Evolutionary conservation across 2,113 vertebrate species (phyloP), one percentile per base, ranked within the genome.

Genomic region (Corydoras maculifer): DNA sequence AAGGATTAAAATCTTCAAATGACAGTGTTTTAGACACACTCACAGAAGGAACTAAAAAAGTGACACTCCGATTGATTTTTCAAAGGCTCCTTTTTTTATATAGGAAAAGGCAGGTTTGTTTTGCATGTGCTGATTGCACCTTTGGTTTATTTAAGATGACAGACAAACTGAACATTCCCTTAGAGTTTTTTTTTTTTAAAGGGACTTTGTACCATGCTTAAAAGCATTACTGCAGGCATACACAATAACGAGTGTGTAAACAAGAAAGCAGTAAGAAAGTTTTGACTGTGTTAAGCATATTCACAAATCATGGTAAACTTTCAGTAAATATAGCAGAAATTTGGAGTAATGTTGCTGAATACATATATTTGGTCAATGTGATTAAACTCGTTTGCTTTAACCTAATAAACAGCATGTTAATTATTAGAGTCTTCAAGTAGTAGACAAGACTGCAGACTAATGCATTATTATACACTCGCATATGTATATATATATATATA

Each of bases 1-100:
- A 88, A 84, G 88, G 88, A 92, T 91, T 79, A 86, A 81, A 84
- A 70, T 87, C 87, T 93, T 92, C 83, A 93, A 93, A 93, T 91
- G 76, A 85, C 86, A 87, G 75, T 84, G 78, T 86, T 87, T 84
- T 81, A 75, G n/a, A 62, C 66, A 64, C 70, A 65, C 71, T 73
- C 32, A 31, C 62, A 66, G 31, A 62, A 51, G 29, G 55, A 62
- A 70, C 55, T 75, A 64, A 58, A 80, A 53, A 80, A 54, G 74
- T 63, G 76, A 72, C 59, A 73, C 60, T 62, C 51, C 35, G 57
- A 50, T 64, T 71, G 60, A 63, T 79, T 77, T 68, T 82, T 83
- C 73, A 81, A 78, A 77, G 62, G 75, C 77, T 69, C 73, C 78
- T 81, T 69, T 55, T 55, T 25, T 77, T 57, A 58, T 50, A 12